Conservation (phyloP, 1,140 invertebrate species). For the Matsumurasca onukii region DNA sequence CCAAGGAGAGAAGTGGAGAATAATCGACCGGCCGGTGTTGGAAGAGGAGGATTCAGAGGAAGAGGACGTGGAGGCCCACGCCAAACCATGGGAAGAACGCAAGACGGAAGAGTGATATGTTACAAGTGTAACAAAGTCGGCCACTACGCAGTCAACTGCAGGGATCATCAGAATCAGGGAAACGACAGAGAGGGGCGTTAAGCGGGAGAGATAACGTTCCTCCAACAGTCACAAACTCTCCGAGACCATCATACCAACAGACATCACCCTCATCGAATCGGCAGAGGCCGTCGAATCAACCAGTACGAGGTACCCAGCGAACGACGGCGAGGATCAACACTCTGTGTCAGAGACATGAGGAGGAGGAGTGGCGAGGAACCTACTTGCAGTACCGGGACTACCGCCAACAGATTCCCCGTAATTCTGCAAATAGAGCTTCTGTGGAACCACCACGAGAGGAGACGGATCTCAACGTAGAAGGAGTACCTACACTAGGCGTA, state of each 20-base stretch:
- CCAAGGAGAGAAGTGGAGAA: background rate
- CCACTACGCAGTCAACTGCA: constrained; percentile 84
- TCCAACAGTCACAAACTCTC: background rate
- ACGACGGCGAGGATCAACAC: background rate
- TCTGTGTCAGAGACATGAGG: background rate
- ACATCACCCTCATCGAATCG: background rate
- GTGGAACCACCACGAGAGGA: background rate
- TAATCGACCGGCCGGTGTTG: too few relatives aligned
- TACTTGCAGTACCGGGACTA: background rate
- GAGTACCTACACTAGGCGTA: background rate
- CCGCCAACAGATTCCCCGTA: background rate
- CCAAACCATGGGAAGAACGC: background rate
- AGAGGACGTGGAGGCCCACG: constrained; percentile 5
- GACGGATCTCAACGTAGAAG: background rate
- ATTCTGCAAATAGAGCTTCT: background rate
- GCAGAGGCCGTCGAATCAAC: too few relatives aligned
- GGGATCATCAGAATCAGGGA: constrained; percentile 50
- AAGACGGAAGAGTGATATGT: constrained; percentile 51
- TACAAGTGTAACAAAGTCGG: constrained; percentile 88
- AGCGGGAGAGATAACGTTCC: background rate
- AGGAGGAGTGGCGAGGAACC: background rate
- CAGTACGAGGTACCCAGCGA: too few relatives aligned
- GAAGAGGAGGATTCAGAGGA: too few relatives aligned
- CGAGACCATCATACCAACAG: background rate
- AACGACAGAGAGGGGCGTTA: constrained; percentile 49